phyloP scores from a whole-genome alignment of 2,888 invertebrate genomes.

The Psylliodes chrysocephalus region DNA sequence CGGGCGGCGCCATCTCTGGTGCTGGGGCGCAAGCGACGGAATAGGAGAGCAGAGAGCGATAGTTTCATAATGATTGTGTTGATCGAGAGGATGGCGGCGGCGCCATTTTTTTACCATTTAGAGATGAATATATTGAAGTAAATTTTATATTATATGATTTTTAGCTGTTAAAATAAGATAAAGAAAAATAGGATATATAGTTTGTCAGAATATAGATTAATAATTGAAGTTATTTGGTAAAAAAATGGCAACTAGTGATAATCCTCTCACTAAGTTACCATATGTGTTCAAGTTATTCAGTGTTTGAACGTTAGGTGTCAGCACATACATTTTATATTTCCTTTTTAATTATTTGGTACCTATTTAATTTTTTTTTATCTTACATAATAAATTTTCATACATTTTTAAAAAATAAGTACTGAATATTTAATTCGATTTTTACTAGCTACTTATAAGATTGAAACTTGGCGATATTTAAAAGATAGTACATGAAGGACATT shows the following conservation, averaged over 20 bases:
- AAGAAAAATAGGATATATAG: too few relatives aligned
- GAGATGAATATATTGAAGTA: neutral
- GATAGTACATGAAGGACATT: constrained; percentile 13
- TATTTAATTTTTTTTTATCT: neutral
- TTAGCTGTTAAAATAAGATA: neutral
- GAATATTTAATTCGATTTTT: constrained; percentile 3
- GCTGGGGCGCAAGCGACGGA: constrained; percentile 37
- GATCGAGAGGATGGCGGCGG: constrained; percentile 33
- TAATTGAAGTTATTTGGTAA: too few relatives aligned
- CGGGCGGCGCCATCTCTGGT: constrained; percentile 39
- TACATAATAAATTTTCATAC: too few relatives aligned
- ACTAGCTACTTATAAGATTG: constrained; percentile 20
- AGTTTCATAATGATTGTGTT: constrained; percentile 17
- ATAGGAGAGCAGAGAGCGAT: constrained; percentile 24
- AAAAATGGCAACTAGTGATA: constrained; percentile 5
- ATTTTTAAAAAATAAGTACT: neutral
- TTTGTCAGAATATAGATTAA: too few relatives aligned
- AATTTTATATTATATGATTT: neutral
- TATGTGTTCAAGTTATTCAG: constrained; percentile 27
- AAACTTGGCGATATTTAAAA: constrained; percentile 27
- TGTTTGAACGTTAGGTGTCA: constrained; percentile 35
- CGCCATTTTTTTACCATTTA: constrained; percentile 41
- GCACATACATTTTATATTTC: constrained; percentile 19
- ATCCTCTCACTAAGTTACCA: constrained; percentile 17
- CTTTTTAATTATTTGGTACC: neutral